Conservation (phyloP, 2,113 vertebrate genomes). For the Thinocorus orbignyianus region DNA sequence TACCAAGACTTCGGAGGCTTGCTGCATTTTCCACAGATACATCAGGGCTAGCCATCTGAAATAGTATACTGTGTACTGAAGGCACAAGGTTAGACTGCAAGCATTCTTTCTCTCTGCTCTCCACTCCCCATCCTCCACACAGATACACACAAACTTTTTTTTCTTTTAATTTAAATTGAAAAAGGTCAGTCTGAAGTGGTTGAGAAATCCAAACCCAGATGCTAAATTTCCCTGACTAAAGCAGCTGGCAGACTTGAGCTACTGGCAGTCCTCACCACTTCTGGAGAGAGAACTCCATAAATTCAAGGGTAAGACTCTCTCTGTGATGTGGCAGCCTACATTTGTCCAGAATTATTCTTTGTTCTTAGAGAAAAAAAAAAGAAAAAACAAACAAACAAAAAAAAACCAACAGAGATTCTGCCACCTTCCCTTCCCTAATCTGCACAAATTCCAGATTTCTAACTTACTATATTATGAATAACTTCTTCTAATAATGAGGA, state of each 20-base stretch:
- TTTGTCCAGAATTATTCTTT: background rate
- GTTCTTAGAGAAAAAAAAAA: background rate
- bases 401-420: background rate
- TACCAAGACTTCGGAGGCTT: background rate
- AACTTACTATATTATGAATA: background rate
- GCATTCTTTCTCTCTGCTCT: background rate
- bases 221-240: background rate
- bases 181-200: background rate
- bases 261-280: background rate
- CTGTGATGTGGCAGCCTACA: background rate
- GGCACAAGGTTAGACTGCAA: background rate
- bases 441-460: background rate
- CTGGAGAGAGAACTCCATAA: background rate
- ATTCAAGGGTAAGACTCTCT: background rate
- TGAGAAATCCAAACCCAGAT: background rate
- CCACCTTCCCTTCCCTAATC: background rate
- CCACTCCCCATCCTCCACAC: fast-evolving
- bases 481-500: background rate
- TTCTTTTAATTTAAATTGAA: background rate
- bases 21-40: background rate
- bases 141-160: background rate
- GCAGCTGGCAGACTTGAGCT: background rate
- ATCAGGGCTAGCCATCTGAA: background rate
- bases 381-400: background rate
- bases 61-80: background rate